Conservation (phyloP, 2,113 vertebrate species). For the Eurystomus gularis region DNA sequence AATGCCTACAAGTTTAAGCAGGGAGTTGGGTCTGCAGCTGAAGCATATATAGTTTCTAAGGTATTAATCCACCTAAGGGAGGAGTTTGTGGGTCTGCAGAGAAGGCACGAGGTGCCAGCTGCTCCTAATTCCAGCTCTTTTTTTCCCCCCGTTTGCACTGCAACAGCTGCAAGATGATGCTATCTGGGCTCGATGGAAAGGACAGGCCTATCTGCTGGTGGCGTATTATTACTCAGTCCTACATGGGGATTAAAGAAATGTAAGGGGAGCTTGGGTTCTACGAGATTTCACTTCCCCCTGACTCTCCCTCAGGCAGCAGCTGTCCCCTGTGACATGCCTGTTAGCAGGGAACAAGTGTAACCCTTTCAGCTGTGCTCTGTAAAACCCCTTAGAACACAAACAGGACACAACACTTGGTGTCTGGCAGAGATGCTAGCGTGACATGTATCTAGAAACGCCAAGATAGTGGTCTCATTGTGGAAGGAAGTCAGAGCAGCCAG, state of each 20-base stretch:
- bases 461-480: accelerated
- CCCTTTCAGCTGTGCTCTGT: neutral
- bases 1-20: neutral
- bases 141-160: neutral
- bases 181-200: neutral
- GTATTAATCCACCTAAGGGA: neutral
- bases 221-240: neutral
- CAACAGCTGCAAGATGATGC: slow-evolving; percentile 34
- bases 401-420: neutral
- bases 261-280: neutral
- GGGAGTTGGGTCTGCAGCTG: neutral
- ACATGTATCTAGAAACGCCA: neutral
- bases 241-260: neutral
- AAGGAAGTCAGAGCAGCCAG: neutral
- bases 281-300: neutral
- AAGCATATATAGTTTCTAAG: neutral
- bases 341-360: neutral
- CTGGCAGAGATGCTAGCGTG: neutral
- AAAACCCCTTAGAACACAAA: neutral
- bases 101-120: slow-evolving; percentile 25
- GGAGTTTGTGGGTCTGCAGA: neutral
- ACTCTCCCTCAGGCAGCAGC: neutral
- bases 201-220: neutral
- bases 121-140: neutral
- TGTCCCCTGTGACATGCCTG: slow-evolving; percentile 13